Base-by-base conservation (phyloP, 2,888 invertebrate species). In the Amphiduros pacificus region DNA sequence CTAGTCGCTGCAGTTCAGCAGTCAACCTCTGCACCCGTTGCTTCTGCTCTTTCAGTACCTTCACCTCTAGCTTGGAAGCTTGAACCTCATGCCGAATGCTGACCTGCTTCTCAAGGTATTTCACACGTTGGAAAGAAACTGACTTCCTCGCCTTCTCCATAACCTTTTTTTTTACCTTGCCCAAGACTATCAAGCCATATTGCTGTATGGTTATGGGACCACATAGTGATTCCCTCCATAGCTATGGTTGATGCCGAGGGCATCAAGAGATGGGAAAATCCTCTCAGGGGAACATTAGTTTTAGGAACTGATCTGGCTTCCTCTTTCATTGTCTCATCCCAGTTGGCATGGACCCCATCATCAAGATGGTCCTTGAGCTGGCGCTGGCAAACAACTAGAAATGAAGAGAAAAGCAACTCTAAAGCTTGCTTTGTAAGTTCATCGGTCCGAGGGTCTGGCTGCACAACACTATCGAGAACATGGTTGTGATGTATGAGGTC, bases 181-280 rank as follows among this genome's bases (percentile, higher is more conserved):
- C 17, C 44, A n/a, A 48, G 28, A 2, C 22, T 36, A 22, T n/a
- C 6, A 44, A 56, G 24, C 56, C 56, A 56, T n/a, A 28, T 26
- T 14, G 36, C 26, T 17, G 52, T 52, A 29, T 52, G 52, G 31
- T 52, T 52, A 20, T 52, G 52, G 14, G 52, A 28, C 52, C 52
- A 52, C 52, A 52, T 52, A 27, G 52, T 52, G 28, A 52, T 52
- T 2, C 52, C 52, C 29, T 52, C 52, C 11, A 44, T 44, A n/a
- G 44, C 44, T 20, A 6, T 20, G n/a, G 29, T 28, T 2, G 52
- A n/a, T 14, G 52, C 52, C 11, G 52, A 52, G 17, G 52, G 52
- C 52, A 11, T 52, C 52, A 11, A 52, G 52, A 2, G 52, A 52
- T n/a, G 52, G 29, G 29, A 52, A 52, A 14, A 52, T 28, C 2